Conservation (phyloP, 2,797 vertebrate species). For the Synaphobranchus kaupii region DNA sequence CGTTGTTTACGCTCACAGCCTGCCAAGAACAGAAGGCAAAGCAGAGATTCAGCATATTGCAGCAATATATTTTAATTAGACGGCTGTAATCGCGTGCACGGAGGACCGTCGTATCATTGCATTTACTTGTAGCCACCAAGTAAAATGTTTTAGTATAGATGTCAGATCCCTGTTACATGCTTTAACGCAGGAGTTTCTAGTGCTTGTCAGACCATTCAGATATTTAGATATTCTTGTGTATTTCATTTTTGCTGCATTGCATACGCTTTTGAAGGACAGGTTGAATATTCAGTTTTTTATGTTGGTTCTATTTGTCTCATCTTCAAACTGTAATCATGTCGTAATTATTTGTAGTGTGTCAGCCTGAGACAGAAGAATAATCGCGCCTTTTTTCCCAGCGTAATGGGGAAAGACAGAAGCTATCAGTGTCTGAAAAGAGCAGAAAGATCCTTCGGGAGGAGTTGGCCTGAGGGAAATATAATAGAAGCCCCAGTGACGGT, state of each 20-base stretch:
- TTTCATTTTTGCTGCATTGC: not conserved
- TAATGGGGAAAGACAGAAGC: slow-evolving; percentile 25
- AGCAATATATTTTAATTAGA: slow-evolving; percentile 17
- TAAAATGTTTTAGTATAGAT: not conserved
- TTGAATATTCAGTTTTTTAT: not conserved
- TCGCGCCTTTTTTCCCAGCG: slow-evolving; percentile 14
- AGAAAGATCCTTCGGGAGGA: slow-evolving; percentile 48
- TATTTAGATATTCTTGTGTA: not conserved
- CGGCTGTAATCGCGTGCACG: not conserved
- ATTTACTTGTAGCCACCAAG: not conserved
- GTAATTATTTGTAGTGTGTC: not conserved
- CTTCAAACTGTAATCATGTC: slow-evolving; percentile 20
- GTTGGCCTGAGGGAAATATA: slow-evolving; percentile 54
- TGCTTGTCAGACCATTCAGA: not conserved
- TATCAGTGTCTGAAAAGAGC: slow-evolving; percentile 49
- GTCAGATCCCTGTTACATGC: not conserved
- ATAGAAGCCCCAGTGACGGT: slow-evolving; percentile 39
- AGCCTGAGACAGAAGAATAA: not conserved
- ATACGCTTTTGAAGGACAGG: not conserved
- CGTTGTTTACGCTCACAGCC: not conserved
- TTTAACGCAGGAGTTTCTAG: not conserved
- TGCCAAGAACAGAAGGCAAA: not conserved
- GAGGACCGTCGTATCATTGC: not conserved
- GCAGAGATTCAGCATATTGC: slow-evolving; percentile 13
- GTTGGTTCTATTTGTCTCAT: not conserved